Percentiles rank a stretch among this genome's conserved stretches.
phyloP scores from a whole-genome alignment of 2,888 invertebrate species.

The Oxytorus armatus region DNA sequence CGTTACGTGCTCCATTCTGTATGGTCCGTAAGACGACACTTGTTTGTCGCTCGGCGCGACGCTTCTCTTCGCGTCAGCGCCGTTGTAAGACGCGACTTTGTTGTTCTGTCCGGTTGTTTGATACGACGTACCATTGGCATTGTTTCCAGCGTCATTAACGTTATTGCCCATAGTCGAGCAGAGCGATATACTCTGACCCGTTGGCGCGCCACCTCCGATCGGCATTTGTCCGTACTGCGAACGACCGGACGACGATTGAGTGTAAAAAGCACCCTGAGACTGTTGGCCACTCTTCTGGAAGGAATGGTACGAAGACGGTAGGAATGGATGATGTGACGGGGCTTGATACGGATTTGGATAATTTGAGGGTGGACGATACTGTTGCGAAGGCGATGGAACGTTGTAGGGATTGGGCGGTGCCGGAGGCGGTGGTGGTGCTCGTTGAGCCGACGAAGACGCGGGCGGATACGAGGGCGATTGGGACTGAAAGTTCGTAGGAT shows the following conservation, averaged over 20 bases:
- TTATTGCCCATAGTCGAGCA: slow-evolving; percentile 47
- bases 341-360: slow-evolving; percentile 64
- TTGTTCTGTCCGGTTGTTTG: slow-evolving; percentile 68
- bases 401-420: slow-evolving; percentile 78
- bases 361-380: slow-evolving; percentile 73
- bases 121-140: slow-evolving; percentile 66
- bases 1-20: slow-evolving; percentile 66
- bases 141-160: slow-evolving; percentile 31
- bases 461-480: slow-evolving; percentile 83
- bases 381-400: slow-evolving; percentile 75
- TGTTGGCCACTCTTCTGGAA: slow-evolving; percentile 75
- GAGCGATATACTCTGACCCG: slow-evolving; percentile 29
- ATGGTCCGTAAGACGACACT: slow-evolving; percentile 73
- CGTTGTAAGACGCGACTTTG: slow-evolving; percentile 77
- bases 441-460: slow-evolving; percentile 85
- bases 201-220: slow-evolving; percentile 51
- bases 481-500: slow-evolving; percentile 85
- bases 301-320: slow-evolving; percentile 80
- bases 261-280: slow-evolving; percentile 71
- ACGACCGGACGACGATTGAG: slow-evolving; percentile 72
- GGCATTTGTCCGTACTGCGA: slow-evolving; percentile 72
- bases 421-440: slow-evolving; percentile 82
- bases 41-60: slow-evolving; percentile 66
- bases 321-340: slow-evolving; percentile 12
- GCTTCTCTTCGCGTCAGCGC: slow-evolving; percentile 75